Evolutionary conservation across 2,113 vertebrate genomes (phyloP).

Genomic region (Terrapene triunguis): DNA sequence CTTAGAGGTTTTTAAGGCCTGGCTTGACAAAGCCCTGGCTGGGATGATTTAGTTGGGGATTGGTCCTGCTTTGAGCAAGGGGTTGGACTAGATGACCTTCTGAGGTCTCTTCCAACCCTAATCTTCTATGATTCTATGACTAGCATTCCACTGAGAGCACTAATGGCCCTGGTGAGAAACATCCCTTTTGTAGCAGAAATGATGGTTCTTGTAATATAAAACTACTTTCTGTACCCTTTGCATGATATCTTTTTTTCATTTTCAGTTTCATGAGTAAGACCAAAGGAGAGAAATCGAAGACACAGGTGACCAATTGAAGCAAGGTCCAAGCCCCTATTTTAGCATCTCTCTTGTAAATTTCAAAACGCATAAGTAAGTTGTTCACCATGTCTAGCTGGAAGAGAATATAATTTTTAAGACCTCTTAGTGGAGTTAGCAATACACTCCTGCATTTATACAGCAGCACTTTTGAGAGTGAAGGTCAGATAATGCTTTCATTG

Average conservation of each 20-base stretch:
- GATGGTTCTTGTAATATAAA: neutral
- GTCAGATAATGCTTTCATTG: neutral
- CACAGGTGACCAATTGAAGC: neutral
- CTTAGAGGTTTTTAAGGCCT: no score
- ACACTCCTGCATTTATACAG: neutral
- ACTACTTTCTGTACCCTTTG: neutral
- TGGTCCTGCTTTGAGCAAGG: no score
- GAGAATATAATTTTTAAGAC: neutral
- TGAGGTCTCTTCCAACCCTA: no score
- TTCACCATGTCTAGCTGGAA: neutral
- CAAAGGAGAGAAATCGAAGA: neutral
- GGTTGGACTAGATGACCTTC: no score
- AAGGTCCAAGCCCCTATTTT: neutral
- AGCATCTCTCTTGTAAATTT: neutral
- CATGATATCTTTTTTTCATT: neutral
- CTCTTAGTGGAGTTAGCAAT: neutral
- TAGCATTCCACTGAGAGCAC: neutral
- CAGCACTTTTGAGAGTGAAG: neutral
- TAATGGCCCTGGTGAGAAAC: fast-evolving
- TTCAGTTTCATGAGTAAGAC: neutral
- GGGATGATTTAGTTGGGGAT: no score
- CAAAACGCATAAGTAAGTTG: neutral
- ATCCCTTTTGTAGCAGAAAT: neutral
- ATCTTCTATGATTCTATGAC: neutral
- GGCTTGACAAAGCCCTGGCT: no score